A percentile compares a stretch with the other conserved stretches of the same genome.
Evolutionary conservation across 2,113 vertebrate species (phyloP).

Genomic region (Pyxicephalus adspersus): DNA sequence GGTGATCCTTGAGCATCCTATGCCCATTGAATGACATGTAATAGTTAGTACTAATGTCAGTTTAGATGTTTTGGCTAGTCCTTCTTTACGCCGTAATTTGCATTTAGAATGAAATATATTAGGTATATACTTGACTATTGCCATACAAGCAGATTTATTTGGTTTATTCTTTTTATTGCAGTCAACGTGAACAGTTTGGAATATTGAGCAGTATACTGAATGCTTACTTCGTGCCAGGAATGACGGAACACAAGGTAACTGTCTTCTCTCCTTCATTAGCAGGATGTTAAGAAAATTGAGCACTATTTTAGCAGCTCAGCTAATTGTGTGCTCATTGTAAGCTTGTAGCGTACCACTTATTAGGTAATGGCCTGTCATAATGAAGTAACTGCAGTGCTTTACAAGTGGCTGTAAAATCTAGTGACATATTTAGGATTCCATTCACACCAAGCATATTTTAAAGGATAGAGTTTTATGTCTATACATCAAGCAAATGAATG

Average conservation of each 20-base stretch:
- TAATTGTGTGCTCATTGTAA: constrained; percentile 39
- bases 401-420: constrained; percentile 35
- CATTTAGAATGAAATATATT: background rate
- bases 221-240: constrained; percentile 48
- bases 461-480: constrained; percentile 25
- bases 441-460: background rate
- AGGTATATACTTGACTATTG: background rate
- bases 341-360: background rate
- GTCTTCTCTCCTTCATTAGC: constrained; percentile 26
- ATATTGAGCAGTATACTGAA: constrained; percentile 28
- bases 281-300: background rate
- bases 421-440: constrained; percentile 40
- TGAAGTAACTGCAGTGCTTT: constrained; percentile 20
- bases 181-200: constrained; percentile 16
- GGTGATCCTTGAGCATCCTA: too few relatives aligned
- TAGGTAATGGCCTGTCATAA: background rate
- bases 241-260: constrained; percentile 21
- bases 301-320: constrained; percentile 1
- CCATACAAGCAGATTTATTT: constrained; percentile 17
- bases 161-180: constrained; percentile 35
- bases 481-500: constrained; percentile 9
- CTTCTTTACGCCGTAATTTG: too few relatives aligned
- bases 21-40: too few relatives aligned
- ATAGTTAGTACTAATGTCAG: too few relatives aligned
- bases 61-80: too few relatives aligned